Percentiles rank a stretch among this genome's conserved stretches.
Evolutionary conservation across 2,888 invertebrate genomes (phyloP).

Genomic region (Neoitamus cyanurus): DNA sequence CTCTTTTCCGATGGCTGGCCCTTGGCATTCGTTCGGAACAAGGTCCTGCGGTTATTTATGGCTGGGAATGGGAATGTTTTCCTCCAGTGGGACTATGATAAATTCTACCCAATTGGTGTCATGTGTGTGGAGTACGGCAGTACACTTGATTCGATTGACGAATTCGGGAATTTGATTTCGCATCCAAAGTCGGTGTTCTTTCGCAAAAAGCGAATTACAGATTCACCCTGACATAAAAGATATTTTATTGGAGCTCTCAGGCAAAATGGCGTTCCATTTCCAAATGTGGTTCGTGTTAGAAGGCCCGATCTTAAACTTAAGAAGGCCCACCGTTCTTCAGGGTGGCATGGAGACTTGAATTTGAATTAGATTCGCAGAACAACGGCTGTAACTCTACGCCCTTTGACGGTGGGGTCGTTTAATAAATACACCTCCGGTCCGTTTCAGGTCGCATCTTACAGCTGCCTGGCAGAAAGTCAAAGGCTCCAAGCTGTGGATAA

Average conservation of each 20-base stretch:
- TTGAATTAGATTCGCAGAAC: background rate
- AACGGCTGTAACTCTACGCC: background rate
- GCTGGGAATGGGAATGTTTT: background rate
- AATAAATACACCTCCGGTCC: background rate
- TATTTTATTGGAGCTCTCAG: too few species aligned
- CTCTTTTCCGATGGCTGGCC: background rate
- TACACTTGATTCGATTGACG: background rate
- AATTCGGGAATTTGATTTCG: background rate
- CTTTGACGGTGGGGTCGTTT: background rate
- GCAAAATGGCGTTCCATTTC: too few species aligned
- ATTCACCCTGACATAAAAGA: too few species aligned
- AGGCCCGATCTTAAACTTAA: too few species aligned
- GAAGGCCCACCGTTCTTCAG: too few species aligned
- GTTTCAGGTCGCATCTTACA: background rate
- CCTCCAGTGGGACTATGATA: background rate
- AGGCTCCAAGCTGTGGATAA: background rate
- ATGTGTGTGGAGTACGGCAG: background rate
- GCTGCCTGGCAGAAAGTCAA: background rate
- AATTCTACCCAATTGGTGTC: background rate
- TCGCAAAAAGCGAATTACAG: too few species aligned
- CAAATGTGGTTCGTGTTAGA: too few species aligned
- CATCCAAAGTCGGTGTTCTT: too few species aligned
- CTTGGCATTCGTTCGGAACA: background rate
- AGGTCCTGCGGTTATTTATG: background rate
- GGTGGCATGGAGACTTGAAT: too few species aligned